Percentiles rank a stretch among this genome's conserved stretches.
phyloP scores from a whole-genome alignment of 2,113 vertebrate species.

The Chlorocebus sabaeus region DNA sequence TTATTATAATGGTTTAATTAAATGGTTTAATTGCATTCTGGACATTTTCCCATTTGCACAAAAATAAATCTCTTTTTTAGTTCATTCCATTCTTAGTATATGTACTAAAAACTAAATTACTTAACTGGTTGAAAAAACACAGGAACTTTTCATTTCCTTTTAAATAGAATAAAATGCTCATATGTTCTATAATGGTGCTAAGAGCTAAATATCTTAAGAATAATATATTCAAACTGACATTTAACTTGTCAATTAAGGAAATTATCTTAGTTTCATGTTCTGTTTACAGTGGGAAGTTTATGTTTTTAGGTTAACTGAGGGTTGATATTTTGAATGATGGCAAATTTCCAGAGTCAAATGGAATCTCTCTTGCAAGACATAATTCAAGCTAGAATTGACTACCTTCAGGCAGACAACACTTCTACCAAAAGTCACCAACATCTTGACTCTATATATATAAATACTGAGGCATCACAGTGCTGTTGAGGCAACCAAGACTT shows the following conservation, averaged over 20 bases:
- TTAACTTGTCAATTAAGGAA: conserved; percentile 54
- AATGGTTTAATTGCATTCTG: conserved; percentile 20
- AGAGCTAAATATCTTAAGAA: conserved; percentile 29
- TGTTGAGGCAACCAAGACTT: not conserved
- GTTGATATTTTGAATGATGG: conserved; percentile 41
- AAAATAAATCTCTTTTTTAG: not conserved
- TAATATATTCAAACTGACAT: conserved; percentile 58
- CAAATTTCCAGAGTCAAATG: conserved; percentile 27
- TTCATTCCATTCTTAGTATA: not conserved
- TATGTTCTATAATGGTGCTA: not conserved
- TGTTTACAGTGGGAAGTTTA: conserved; percentile 7
- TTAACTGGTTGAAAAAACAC: not conserved
- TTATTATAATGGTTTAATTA: not conserved
- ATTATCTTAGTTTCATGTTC: conserved; percentile 41
- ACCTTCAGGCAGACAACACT: not conserved
- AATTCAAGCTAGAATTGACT: not conserved
- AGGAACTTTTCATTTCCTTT: conserved; percentile 29
- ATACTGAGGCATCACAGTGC: not conserved
- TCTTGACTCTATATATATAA: not conserved
- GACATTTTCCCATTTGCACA: not conserved
- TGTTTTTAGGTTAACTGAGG: conserved; percentile 54
- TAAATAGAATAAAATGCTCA: conserved; percentile 31
- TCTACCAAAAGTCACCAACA: not conserved
- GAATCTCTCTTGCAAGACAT: not conserved
- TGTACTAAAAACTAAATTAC: not conserved